Base-by-base conservation (phyloP, 2,113 vertebrate species). In the Lepus europaeus region DNA sequence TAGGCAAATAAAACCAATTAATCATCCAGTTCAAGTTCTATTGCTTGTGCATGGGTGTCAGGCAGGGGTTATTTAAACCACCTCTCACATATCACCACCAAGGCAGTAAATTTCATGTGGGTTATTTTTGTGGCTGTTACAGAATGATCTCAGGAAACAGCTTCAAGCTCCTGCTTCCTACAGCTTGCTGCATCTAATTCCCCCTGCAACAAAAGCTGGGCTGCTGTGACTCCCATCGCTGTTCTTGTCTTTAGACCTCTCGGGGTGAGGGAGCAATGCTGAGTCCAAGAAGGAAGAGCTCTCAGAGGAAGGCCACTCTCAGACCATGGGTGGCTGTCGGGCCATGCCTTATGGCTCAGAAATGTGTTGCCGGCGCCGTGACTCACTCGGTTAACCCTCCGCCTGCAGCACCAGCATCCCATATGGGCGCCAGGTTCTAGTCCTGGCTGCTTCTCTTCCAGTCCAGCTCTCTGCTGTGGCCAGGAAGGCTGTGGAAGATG, bases 31-130 rank as follows among this genome's bases (percentile, higher is more conserved):
- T 70, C 61, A 10, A 25, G 11, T 87, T 70, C 61, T 49, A 63
- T 31, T 16, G 20, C 31, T 7, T 0, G 7, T 59, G 36, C 27
- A 2, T 31, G n/a, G n/a, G 13, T 25, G 1, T 0, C 73, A n/a
- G 27, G 6, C 27, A 49, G 19, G 12, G 49, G 31, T 31, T 12
- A 36, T 39, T 66, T 36, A 81, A 36, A 31, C 20, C 17, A 1
- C 49, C 31, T 66, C 51, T 76, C 63, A 29, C 22, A 39, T 36
- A 27, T n/a, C 19, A 16, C 22, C 23, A 17, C 19, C 51, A 23
- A 51, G 9, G 53, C 77, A 16, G 51, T 53, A 56, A 14, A 36
- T 64, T 36, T n/a, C 27, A 82, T 70, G 23, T 36, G 49, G 39
- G 25, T 80, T 76, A 31, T 76, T 39, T 78, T 53, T 74, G 25